Evolutionary conservation across 2,113 vertebrate genomes (phyloP).

Genomic region (Leucoraja erinaceus): DNA sequence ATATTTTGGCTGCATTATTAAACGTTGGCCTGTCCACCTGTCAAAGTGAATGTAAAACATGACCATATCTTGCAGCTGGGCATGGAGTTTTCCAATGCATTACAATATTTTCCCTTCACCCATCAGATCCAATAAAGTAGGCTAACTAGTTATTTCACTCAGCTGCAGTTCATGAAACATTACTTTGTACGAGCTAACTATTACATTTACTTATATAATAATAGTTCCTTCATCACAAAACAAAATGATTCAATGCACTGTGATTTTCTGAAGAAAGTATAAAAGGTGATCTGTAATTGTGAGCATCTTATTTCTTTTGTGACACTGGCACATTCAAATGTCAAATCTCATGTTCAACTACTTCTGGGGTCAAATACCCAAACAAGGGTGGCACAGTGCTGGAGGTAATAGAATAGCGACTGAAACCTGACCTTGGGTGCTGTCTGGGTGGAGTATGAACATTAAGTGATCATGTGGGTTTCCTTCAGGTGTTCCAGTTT

Average conservation of each 20-base stretch:
- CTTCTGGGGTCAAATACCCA: neutral
- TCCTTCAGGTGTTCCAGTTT: no score
- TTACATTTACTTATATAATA: neutral
- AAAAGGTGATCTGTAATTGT: neutral
- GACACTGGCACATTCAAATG: neutral
- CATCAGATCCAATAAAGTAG: neutral
- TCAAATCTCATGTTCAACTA: neutral
- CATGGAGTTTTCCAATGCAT: neutral
- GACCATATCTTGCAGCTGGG: no score
- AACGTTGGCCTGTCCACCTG: neutral
- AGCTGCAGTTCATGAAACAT: neutral
- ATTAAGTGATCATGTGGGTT: no score
- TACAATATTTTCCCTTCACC: neutral
- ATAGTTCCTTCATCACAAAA: neutral
- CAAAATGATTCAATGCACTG: neutral
- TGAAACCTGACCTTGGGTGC: no score
- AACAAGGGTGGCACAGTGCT: no score
- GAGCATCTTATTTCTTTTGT: neutral
- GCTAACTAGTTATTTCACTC: neutral
- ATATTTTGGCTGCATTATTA: no score
- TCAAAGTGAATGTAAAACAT: neutral
- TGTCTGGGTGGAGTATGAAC: no score
- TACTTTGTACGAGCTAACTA: neutral
- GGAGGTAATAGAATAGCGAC: no score
- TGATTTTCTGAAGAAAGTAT: neutral